Percentiles rank a stretch among this genome's conserved stretches.
Evolutionary conservation across 2,888 invertebrate species (phyloP).

Genomic region (Steinernema carpocapsae): DNA sequence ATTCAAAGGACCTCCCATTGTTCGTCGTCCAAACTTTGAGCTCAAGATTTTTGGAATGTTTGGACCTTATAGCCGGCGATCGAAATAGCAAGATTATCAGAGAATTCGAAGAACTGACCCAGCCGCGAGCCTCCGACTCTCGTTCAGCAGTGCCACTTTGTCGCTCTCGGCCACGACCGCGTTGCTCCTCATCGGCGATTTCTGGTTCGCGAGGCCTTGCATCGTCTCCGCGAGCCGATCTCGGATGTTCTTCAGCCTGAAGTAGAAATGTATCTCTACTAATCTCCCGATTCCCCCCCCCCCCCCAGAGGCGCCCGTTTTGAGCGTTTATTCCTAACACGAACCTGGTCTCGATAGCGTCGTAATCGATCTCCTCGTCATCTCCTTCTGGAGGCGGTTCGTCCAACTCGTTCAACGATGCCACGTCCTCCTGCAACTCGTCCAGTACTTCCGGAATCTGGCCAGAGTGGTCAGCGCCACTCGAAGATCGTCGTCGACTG

Average conservation of each 20-base stretch:
- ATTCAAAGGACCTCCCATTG: too few relatives aligned
- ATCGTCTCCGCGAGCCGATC: constrained; percentile 12
- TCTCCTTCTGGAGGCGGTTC: neutral
- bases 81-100: too few relatives aligned
- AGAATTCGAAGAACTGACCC: neutral
- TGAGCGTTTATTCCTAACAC: neutral
- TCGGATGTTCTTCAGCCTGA: constrained; percentile 8
- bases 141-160: constrained; percentile 26
- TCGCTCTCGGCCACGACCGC: constrained; percentile 20
- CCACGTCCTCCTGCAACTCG: constrained; percentile 22
- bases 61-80: too few relatives aligned
- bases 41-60: too few relatives aligned
- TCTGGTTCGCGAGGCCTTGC: constrained; percentile 22
- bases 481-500: constrained; percentile 8
- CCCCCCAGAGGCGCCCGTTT: neutral
- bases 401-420: neutral
- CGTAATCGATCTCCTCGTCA: constrained; percentile 1
- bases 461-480: constrained; percentile 15
- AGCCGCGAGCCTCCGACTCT: constrained; percentile 14
- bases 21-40: too few relatives aligned
- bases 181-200: constrained; percentile 16
- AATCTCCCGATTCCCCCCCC: neutral
- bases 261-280: neutral
- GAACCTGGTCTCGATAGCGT: constrained; percentile 26
- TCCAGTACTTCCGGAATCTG: constrained; percentile 2